These are phyloP conservation scores for Leucopsar rothschildi DNA, from an alignment of 2,113 vertebrate genomes.

Conservation along the genomic window DNA sequence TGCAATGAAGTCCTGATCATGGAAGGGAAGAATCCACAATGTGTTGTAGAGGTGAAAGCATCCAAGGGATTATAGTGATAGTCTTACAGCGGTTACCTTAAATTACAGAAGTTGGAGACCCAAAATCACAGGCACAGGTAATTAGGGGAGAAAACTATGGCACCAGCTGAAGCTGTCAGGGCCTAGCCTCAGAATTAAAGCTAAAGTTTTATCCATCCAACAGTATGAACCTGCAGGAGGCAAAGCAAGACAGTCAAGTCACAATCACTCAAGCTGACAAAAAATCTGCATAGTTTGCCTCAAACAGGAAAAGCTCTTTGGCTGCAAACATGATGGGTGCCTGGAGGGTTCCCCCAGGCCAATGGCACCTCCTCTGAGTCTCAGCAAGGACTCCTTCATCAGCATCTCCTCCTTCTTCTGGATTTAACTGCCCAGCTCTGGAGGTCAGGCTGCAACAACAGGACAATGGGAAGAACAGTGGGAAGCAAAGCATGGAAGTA, in stretches of 20 bases:
- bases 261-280: accelerated
- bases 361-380: background rate
- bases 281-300: background rate
- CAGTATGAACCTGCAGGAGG: background rate
- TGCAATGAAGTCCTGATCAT: background rate
- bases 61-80: background rate
- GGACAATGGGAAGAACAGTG: accelerated
- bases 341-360: background rate
- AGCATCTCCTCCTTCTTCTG: background rate
- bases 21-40: background rate
- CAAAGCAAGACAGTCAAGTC: background rate
- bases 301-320: background rate
- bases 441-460: background rate
- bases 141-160: background rate
- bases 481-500: accelerated
- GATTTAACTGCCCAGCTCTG: background rate
- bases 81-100: background rate
- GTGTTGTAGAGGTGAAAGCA: background rate
- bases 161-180: background rate
- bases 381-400: background rate
- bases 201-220: background rate
- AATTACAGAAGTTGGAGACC: background rate
- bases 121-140: background rate
- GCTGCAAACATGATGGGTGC: background rate
- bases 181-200: background rate